phyloP scores from a whole-genome alignment of 2,888 invertebrate genomes.

The Synergus laeviventris region DNA sequence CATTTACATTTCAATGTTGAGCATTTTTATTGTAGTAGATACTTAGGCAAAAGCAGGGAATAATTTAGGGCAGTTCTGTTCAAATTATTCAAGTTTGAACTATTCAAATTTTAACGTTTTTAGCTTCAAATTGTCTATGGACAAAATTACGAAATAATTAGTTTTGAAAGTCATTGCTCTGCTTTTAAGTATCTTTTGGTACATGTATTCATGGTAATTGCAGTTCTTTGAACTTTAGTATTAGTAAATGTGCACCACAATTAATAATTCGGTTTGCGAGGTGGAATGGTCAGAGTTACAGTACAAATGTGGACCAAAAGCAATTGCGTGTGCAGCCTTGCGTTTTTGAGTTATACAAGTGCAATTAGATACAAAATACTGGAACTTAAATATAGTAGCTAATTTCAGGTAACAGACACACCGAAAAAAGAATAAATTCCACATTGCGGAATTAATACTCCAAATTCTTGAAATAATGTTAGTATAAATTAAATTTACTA shows the following conservation, averaged over 20 bases:
- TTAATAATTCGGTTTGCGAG: not conserved
- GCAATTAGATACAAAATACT: not conserved
- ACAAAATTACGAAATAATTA: not conserved
- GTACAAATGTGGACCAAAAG: not conserved
- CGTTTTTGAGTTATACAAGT: not conserved
- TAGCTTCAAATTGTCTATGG: not conserved
- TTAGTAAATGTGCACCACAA: not conserved
- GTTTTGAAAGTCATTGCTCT: not conserved
- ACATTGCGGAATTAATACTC: too few relatives aligned
- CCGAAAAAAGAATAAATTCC: too few relatives aligned
- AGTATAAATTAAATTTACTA: too few relatives aligned
- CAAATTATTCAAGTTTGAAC: not conserved
- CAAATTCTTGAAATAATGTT: too few relatives aligned
- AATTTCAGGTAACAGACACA: too few relatives aligned
- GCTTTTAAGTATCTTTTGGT: not conserved
- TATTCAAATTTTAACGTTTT: not conserved
- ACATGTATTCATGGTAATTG: not conserved
- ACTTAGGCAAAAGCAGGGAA: not conserved
- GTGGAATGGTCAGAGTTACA: not conserved
- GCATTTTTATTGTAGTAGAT: not conserved
- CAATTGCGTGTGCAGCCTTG: not conserved
- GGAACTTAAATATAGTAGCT: not conserved
- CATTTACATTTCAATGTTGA: constrained; percentile 8
- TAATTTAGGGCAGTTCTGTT: not conserved
- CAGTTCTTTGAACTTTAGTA: not conserved